phyloP scores from a whole-genome alignment of 1,140 invertebrate genomes.

The Drosophila tsacasi region DNA sequence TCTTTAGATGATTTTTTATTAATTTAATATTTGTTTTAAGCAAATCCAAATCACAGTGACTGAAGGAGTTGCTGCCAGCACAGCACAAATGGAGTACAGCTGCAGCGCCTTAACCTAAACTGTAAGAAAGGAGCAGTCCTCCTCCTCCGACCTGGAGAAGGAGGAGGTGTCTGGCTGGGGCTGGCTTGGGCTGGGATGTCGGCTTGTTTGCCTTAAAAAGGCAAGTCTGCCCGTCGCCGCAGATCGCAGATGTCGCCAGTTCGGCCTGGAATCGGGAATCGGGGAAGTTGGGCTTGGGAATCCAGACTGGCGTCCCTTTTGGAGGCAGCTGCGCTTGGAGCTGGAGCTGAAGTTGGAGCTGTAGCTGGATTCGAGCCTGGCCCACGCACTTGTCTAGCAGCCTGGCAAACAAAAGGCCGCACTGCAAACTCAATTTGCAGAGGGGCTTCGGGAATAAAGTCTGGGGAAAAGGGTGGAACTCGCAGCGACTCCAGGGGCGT shows the following conservation, averaged over 20 bases:
- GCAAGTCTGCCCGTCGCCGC: conserved; percentile 36
- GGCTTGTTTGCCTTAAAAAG: conserved; percentile 72
- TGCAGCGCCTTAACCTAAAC: conserved; percentile 34
- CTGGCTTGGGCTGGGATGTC: conserved; percentile 28
- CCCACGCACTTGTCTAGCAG: conserved; percentile 76
- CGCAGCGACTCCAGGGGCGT: conserved; percentile 9
- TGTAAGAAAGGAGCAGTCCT: background rate
- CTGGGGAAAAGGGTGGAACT: conserved; percentile 22
- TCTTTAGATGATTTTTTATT: background rate
- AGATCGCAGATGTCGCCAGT: conserved; percentile 76
- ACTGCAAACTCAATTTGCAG: conserved; percentile 66
- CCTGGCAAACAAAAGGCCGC: conserved; percentile 47
- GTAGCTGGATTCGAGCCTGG: conserved; percentile 3
- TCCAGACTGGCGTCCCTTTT: conserved; percentile 50
- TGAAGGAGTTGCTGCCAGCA: background rate
- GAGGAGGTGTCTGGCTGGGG: conserved; percentile 16
- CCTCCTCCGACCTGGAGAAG: conserved; percentile 11
- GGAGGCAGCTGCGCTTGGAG: conserved; percentile 49
- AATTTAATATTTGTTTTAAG: background rate
- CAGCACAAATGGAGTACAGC: conserved; percentile 40
- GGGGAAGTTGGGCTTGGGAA: conserved; percentile 4
- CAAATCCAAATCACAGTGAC: background rate
- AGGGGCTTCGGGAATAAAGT: background rate
- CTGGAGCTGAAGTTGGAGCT: background rate
- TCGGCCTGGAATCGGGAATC: conserved; percentile 13